Conservation (phyloP, 1,140 invertebrate genomes). For the Orchesella cincta region DNA sequence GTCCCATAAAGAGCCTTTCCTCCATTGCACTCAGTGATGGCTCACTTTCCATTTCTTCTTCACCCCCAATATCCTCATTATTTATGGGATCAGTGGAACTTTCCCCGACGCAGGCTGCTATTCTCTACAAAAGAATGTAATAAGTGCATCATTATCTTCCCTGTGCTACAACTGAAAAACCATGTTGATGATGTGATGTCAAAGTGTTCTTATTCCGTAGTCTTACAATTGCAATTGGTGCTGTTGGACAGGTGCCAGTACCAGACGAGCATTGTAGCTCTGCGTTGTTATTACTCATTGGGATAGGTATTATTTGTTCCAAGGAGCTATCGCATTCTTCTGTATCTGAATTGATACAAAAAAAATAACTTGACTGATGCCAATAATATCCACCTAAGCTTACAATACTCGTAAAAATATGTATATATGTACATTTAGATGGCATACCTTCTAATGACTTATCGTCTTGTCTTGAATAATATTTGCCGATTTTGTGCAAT, state of each 20-base stretch:
- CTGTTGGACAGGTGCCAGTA: conserved; percentile 39
- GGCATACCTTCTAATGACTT: neutral
- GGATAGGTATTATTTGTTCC: conserved; percentile 5
- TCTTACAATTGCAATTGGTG: conserved; percentile 37
- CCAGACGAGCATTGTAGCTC: neutral
- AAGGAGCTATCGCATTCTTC: conserved; percentile 43
- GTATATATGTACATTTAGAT: too few species aligned
- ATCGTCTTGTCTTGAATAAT: conserved; percentile 9
- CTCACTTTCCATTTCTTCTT: conserved; percentile 13
- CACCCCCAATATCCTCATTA: neutral
- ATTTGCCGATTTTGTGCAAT: conserved; percentile 43
- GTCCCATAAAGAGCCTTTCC: conserved; percentile 2
- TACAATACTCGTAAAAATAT: too few species aligned
- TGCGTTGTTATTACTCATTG: neutral
- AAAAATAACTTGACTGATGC: neutral
- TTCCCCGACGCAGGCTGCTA: conserved; percentile 40
- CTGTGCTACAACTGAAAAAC: neutral
- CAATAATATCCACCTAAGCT: neutral
- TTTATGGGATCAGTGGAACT: conserved; percentile 38
- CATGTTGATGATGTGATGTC: neutral
- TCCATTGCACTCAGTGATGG: neutral
- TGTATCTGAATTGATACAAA: conserved; percentile 24
- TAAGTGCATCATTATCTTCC: neutral
- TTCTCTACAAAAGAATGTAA: conserved; percentile 24
- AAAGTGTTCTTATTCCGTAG: neutral